phyloP scores from a whole-genome alignment of 23 tunicate genomes.

The Phallusia fumigata region DNA sequence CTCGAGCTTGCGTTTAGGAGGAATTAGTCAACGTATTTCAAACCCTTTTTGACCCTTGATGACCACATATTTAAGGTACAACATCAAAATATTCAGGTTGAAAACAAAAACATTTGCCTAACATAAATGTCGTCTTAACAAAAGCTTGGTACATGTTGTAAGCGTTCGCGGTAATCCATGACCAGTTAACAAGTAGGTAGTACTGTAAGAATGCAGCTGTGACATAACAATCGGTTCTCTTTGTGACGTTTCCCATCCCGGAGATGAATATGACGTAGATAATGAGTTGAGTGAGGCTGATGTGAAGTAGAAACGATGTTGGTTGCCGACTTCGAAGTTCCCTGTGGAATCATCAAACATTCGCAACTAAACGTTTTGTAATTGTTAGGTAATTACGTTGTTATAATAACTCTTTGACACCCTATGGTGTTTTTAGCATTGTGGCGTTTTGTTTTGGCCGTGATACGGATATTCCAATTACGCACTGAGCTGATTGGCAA shows the following conservation, averaged over 20 bases:
- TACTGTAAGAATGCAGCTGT: not conserved
- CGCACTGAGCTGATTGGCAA: no score
- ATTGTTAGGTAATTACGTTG: no score
- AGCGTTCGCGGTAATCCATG: not conserved
- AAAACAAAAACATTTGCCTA: no score
- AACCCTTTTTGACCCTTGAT: no score
- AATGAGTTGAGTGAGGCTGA: not conserved
- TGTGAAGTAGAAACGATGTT: not conserved
- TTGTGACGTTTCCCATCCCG: conserved; percentile 3
- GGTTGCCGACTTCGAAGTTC: not conserved
- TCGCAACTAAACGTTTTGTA: not conserved
- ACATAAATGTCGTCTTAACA: not conserved
- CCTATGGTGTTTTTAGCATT: no score
- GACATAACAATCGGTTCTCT: conserved; percentile 1
- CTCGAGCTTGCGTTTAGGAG: no score
- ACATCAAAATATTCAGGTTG: no score
- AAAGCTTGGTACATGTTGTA: not conserved
- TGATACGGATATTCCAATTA: no score
- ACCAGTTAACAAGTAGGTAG: not conserved
- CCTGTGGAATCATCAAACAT: not conserved
- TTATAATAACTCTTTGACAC: no score
- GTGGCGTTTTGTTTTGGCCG: no score
- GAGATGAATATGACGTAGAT: not conserved
- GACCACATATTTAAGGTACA: no score
- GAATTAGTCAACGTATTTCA: no score